These are phyloP conservation scores for Acleris literana DNA, from an alignment of 2,888 invertebrate genomes.

Conservation along the genomic window DNA sequence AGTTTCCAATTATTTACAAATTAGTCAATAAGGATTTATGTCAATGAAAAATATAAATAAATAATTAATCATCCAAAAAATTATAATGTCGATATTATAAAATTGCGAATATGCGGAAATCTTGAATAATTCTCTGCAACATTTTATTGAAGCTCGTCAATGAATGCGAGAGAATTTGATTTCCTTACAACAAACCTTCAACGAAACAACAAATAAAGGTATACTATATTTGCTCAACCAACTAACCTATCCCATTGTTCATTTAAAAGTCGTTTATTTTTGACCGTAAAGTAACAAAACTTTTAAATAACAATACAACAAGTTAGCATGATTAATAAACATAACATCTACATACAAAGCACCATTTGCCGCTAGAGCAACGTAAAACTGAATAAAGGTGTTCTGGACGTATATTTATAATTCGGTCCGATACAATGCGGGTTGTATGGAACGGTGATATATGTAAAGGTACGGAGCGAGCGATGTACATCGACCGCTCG, in stretches of 20 bases:
- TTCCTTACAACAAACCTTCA: constrained; percentile 47
- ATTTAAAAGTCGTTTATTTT: constrained; percentile 13
- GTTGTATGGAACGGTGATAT: constrained; percentile 45
- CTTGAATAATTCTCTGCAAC: constrained; percentile 15
- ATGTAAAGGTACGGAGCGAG: constrained; percentile 46
- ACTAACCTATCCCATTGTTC: constrained; percentile 26
- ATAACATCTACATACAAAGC: constrained; percentile 63
- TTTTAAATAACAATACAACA: constrained; percentile 31
- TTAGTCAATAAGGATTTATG: constrained; percentile 38
- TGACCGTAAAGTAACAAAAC: constrained; percentile 23
- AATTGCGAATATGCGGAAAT: constrained; percentile 33
- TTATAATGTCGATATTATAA: constrained; percentile 32
- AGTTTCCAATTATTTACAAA: constrained; percentile 67
- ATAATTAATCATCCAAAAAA: constrained; percentile 18
- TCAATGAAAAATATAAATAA: constrained; percentile 36
- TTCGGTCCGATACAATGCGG: constrained; percentile 65
- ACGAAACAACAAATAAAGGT: constrained; percentile 48
- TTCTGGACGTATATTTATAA: constrained; percentile 64
- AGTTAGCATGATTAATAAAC: constrained; percentile 41
- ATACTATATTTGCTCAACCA: constrained; percentile 59
- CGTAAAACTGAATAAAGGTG: constrained; percentile 50
- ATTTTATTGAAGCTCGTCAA: constrained; percentile 46
- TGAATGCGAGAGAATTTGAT: constrained; percentile 58
- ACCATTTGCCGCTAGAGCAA: constrained; percentile 74
- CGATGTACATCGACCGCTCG: constrained; percentile 43